Evolutionary conservation across 2,113 vertebrate genomes (phyloP).

Genomic region (Oxyura jamaicensis): DNA sequence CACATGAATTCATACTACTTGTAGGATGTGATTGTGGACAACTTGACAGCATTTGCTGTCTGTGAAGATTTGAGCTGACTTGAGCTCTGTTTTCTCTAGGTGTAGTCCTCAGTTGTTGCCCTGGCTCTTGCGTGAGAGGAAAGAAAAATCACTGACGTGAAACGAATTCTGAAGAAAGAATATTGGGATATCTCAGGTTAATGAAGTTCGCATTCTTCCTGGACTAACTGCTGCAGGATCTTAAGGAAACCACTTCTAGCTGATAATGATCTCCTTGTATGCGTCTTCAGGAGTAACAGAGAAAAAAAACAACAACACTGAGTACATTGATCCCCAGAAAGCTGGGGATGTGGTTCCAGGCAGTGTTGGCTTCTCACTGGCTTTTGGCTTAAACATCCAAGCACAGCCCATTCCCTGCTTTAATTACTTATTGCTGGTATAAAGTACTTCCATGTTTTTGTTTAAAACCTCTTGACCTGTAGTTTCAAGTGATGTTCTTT

Average conservation of each 20-base stretch:
- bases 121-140: neutral
- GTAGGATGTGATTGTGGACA: neutral
- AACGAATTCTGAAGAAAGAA: neutral
- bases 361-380: neutral
- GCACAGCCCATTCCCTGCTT: neutral
- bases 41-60: neutral
- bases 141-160: neutral
- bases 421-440: neutral
- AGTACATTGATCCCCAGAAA: neutral
- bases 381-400: neutral
- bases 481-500: neutral
- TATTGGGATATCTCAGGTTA: neutral
- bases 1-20: fast-evolving
- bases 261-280: neutral
- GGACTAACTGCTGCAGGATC: neutral
- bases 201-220: neutral
- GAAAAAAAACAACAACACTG: neutral
- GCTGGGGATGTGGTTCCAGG: fast-evolving
- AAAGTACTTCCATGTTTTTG: neutral
- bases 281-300: neutral
- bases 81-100: neutral
- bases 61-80: neutral
- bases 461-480: neutral
- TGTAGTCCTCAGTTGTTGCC: neutral
- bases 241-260: neutral